These are phyloP conservation scores for Bubalus kerabau DNA, from an alignment of 2,113 vertebrate genomes.

Conservation along the genomic window DNA sequence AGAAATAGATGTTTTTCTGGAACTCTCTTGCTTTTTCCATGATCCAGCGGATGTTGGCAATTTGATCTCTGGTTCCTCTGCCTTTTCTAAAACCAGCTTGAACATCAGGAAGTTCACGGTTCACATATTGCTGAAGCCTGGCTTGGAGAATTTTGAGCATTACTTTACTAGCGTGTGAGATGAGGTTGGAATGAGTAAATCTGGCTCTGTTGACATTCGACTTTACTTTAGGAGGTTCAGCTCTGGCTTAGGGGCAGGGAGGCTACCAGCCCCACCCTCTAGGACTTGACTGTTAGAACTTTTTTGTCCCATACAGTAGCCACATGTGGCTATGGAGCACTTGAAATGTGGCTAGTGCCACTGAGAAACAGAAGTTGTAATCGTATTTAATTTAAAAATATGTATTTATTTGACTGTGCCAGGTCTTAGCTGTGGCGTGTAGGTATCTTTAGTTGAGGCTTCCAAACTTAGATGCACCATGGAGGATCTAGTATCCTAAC, in stretches of 20 bases:
- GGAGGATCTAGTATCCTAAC: background rate
- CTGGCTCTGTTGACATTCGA: background rate
- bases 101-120: too few relatives aligned
- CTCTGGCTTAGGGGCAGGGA: background rate
- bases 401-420: background rate
- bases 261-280: background rate
- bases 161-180: too few relatives aligned
- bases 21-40: too few relatives aligned
- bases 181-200: background rate
- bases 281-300: background rate
- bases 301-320: background rate
- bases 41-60: too few relatives aligned
- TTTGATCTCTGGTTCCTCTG: too few relatives aligned
- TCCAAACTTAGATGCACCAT: background rate
- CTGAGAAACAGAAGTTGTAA: background rate
- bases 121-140: too few relatives aligned
- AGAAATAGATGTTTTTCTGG: too few relatives aligned
- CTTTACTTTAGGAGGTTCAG: background rate
- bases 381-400: background rate
- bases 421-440: background rate
- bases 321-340: background rate
- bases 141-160: too few relatives aligned
- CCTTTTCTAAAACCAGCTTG: too few relatives aligned
- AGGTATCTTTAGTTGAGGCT: background rate
- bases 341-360: background rate